Evolutionary conservation across 2,797 vertebrate species (phyloP).

Genomic region (Sibirionetta formosa): DNA sequence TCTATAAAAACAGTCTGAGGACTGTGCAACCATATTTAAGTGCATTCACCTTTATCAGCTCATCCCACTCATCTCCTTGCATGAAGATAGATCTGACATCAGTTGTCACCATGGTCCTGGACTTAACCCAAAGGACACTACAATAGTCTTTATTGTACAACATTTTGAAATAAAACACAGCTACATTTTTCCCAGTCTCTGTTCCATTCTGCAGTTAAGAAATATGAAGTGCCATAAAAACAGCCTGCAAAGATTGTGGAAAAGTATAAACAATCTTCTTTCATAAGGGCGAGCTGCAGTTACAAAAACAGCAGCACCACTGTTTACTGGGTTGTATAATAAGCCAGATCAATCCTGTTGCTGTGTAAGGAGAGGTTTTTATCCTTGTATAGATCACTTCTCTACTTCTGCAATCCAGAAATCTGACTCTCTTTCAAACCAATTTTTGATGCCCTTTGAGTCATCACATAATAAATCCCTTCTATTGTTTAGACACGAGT

Average conservation of each 20-base stretch:
- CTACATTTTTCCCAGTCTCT: neutral
- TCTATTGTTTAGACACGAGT: neutral
- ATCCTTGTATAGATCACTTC: neutral
- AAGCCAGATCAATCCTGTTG: neutral
- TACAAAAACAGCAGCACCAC: neutral
- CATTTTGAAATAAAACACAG: neutral
- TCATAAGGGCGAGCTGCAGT: neutral
- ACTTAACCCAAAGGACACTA: neutral
- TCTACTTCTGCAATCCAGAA: neutral
- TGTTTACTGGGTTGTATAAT: neutral
- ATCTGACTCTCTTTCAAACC: neutral
- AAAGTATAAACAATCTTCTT: slow-evolving; percentile 46
- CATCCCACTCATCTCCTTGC: neutral
- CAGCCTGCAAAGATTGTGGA: neutral
- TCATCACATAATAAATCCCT: neutral
- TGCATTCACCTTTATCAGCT: neutral
- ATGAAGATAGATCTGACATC: neutral
- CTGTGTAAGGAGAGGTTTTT: neutral
- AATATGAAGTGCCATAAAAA: slow-evolving; percentile 15
- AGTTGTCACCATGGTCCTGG: neutral
- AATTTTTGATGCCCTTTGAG: neutral
- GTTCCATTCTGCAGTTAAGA: neutral
- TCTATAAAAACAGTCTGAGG: neutral
- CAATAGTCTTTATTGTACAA: neutral
- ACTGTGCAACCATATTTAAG: neutral